Conservation (phyloP, 2,797 vertebrate species). For the Chelon auratus region DNA sequence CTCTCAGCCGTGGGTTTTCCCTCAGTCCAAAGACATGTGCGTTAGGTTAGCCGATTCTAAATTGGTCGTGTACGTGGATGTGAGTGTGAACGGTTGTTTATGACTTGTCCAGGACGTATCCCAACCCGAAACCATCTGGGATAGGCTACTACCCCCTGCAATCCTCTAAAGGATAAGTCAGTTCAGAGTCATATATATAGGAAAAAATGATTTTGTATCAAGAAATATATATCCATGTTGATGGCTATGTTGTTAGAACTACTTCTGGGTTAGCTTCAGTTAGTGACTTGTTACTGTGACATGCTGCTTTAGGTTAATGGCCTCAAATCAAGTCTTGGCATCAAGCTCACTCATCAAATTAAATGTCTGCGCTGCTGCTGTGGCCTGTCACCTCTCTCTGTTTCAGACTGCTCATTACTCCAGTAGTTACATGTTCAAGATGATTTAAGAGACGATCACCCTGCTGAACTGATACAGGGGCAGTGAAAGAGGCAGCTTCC, state of each 20-base stretch:
- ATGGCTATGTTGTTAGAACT: neutral
- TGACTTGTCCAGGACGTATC: too few relatives aligned
- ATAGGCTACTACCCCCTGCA: too few relatives aligned
- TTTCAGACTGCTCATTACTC: constrained; percentile 5
- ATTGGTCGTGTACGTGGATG: too few relatives aligned
- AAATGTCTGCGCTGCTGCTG: constrained; percentile 10
- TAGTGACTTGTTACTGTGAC: neutral
- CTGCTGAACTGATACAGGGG: neutral
- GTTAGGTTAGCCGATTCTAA: too few relatives aligned
- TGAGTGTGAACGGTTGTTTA: too few relatives aligned
- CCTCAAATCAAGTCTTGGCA: neutral
- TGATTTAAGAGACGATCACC: constrained; percentile 1
- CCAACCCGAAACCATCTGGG: too few relatives aligned
- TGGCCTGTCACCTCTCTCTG: constrained; percentile 13
- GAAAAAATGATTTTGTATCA: neutral
- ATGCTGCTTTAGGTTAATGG: neutral
- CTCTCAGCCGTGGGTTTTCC: too few relatives aligned
- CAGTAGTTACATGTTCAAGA: constrained; percentile 2
- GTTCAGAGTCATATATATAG: too few relatives aligned
- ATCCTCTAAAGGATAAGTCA: too few relatives aligned
- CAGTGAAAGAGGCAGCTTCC: neutral
- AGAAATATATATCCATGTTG: neutral
- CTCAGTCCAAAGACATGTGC: too few relatives aligned
- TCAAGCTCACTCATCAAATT: constrained; percentile 5
- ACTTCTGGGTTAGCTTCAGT: constrained; percentile 1